A percentile compares a stretch with the other conserved stretches of the same genome.
Conservation (phyloP, 2,113 vertebrate species). For the Misgurnus anguillicaudatus region DNA sequence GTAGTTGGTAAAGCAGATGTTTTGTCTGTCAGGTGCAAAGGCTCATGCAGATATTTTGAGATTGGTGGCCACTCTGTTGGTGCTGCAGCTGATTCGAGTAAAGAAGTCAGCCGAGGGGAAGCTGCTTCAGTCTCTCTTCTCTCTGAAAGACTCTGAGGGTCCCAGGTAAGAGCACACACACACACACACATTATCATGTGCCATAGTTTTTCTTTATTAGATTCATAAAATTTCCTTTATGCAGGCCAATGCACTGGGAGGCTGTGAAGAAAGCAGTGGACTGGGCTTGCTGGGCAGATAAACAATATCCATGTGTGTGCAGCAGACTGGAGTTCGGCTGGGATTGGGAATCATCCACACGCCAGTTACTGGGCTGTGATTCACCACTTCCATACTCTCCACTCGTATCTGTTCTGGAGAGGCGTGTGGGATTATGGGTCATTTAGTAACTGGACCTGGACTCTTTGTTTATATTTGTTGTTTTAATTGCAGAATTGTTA, state of each 20-base stretch:
- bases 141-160: conserved; percentile 61
- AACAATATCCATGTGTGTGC: conserved; percentile 79
- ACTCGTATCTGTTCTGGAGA: conserved; percentile 54
- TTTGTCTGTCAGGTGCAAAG: conserved; percentile 65
- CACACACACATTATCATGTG: background rate
- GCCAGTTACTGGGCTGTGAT: conserved; percentile 73
- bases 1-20: background rate
- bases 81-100: conserved; percentile 77
- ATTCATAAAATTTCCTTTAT: background rate
- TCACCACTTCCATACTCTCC: conserved; percentile 54
- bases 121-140: conserved; percentile 74
- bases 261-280: conserved; percentile 72
- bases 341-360: conserved; percentile 80
- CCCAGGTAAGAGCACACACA: conserved; percentile 63
- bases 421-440: conserved; percentile 5
- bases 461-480: too few relatives aligned
- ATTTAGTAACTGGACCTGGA: background rate
- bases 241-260: conserved; percentile 59
- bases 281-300: conserved; percentile 77
- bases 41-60: conserved; percentile 74
- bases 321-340: conserved; percentile 79
- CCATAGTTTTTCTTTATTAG: background rate
- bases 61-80: conserved; percentile 80
- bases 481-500: too few relatives aligned
- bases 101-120: conserved; percentile 63